Evolutionary conservation across 2,888 invertebrate species (phyloP), one percentile per base, ranked within the genome.

Genomic region (Acleris laterana): DNA sequence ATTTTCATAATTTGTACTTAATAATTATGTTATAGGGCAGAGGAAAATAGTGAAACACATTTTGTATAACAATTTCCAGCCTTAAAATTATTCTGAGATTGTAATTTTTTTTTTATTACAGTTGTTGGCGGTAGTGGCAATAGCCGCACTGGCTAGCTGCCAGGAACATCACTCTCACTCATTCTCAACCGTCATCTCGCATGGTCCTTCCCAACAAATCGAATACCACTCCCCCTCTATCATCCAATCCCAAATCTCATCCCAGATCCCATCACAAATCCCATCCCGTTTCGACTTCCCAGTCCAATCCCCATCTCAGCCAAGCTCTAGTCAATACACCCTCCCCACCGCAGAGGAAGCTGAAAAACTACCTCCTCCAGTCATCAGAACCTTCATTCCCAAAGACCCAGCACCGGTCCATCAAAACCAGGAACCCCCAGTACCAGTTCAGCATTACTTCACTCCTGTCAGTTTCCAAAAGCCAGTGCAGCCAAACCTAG

Each of bases 141-240:
- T 83, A 16, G 50, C 80, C 69, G 79, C 74, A 50, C 75, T 70
- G 52, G 76, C 71, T 3, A 75, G 73, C 68, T 78, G 84, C 67
- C 83, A 83, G 71, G 78, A 85, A 22, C 75, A 81, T 50, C 73
- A 78, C 3, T 70, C 75, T 5, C 78, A 77, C 50, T 74, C 76
- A 9, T 71, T 79, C 11, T 79, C 84, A 38, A 79, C 83, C 0
- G 70, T 84, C 1, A 76, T 85, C 46, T 75, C 80, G 51, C 86
- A 87, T 49, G 84, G 82, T 67, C 71, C 69, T 32, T 84, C 87
- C 17, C 77, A 80, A 67, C 77, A 77, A 56, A 68, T 77, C 9
- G 76, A 82, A 50, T 63, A 70, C 20, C 59, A 73, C 11, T 46
- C 60, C 20, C 68, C 63, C 32, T 58, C 49, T 11, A 51, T 60